These are phyloP conservation scores for Drosophila borealis DNA, from an alignment of 2,888 invertebrate genomes.

Conservation along the genomic window DNA sequence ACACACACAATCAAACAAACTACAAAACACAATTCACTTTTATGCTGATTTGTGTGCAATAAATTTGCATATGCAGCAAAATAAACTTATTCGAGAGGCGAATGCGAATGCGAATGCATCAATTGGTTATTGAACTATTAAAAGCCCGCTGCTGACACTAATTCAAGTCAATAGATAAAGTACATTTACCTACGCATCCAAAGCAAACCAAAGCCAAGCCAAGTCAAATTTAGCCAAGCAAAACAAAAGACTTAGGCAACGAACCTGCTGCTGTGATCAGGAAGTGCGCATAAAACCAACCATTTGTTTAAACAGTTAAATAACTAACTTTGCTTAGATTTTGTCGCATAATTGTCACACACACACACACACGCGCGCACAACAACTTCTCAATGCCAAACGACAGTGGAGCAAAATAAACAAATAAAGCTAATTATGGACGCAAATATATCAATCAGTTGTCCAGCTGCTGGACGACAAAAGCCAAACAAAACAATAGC, in stretches of 20 bases:
- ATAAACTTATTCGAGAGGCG: slow-evolving; percentile 41
- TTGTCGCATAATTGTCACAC: slow-evolving; percentile 52
- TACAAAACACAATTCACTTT: slow-evolving; percentile 59
- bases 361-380: slow-evolving; percentile 6
- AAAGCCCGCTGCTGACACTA: background rate
- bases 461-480: slow-evolving; percentile 54
- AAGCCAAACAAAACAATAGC: slow-evolving; percentile 36
- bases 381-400: slow-evolving; percentile 46
- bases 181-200: background rate
- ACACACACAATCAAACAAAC: background rate
- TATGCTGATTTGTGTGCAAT: slow-evolving; percentile 62
- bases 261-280: slow-evolving; percentile 55
- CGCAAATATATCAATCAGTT: slow-evolving; percentile 68
- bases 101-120: slow-evolving; percentile 69
- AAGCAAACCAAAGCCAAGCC: slow-evolving; percentile 13
- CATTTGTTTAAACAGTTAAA: slow-evolving; percentile 27
- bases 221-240: slow-evolving; percentile 6
- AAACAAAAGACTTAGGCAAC: slow-evolving; percentile 57
- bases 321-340: slow-evolving; percentile 13
- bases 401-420: slow-evolving; percentile 29
- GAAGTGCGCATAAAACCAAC: slow-evolving; percentile 51
- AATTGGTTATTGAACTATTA: slow-evolving; percentile 73
- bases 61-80: slow-evolving; percentile 44
- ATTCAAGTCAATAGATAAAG: slow-evolving; percentile 7
- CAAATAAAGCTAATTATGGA: slow-evolving; percentile 55